Base-by-base conservation (phyloP, 2,888 invertebrate genomes). In the Sthenelais limicola region DNA sequence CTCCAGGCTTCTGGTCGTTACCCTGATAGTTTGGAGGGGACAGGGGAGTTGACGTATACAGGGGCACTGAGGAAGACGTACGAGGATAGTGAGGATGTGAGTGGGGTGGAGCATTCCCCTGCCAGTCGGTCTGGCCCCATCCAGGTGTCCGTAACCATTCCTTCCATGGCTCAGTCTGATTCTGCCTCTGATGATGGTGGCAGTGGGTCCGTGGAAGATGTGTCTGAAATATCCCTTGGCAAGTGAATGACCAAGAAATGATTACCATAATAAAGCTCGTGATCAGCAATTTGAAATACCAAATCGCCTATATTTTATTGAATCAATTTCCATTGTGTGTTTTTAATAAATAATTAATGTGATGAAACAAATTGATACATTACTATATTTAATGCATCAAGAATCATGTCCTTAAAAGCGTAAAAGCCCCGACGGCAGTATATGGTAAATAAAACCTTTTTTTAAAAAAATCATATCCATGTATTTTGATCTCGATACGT, bases 61-160 rank as follows among this genome's bases (percentile, higher is more conserved):
- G 67, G 30, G 1, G 30, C 48, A 7, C 7, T 26, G 67, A 15
- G 48, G 24, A n/a, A 32, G 7, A 7, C 32, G 1, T 62, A 21
- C 21, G 35, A 24, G 1, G 38, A 1, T 2, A 43, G 66, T 2
- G 66, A 43, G 7, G 32, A 24, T 12, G 15, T 15, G 9, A 48
- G 48, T 26, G 51, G 18, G 7, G 15, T 15, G 15, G 43, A 43
- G 9, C 18, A 51, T 7, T 21, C 9, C 12, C 24, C 28, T 3
- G 7, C n/a, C 18, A 32, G 3, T 5, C 7, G 52, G 9, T 28
- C 58, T 28, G n/a, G 30, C n/a, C 38, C 49, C 24, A 49, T 68
- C 5, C 43, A 43, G 24, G 68, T 68, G 12, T 68, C 68, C 9
- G 68, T 68, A 5, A 68, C 68, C 68, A 68, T 68, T 9, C 68